Base-by-base conservation (phyloP, 2,888 invertebrate species). In the Stenotaenia linearis region DNA sequence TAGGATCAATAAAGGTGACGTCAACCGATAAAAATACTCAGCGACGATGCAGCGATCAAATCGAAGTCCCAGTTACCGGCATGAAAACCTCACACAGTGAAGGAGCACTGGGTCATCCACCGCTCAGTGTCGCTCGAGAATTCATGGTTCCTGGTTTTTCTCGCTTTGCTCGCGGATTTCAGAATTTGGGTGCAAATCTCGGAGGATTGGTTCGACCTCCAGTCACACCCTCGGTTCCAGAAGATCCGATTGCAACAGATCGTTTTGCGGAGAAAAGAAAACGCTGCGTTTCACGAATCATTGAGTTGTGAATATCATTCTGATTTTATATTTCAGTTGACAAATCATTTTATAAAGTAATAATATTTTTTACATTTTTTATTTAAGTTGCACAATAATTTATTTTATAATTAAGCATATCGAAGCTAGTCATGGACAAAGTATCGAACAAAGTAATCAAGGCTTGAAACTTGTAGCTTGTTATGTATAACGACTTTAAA, bases 151-250 rank as follows among this genome's bases (percentile, higher is more conserved):
- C 81, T 23, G 93, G 93, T 0, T 89, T 96, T 30, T 92, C 93
- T 0, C 95, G 94, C 85, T 87, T 96, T 76, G 95, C 95, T 0
- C 94, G 93, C 85, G 95, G 95, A 0, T 92, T 95, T 83, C 95
- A 95, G 86, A 92, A 90, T 84, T 88, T 95, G 78, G 92, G 95
- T 0, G 91, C 93, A 15, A 95, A 69, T 40, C 12, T 79, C 5
- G 50, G 79, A 18, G 75, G 40, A 1, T 40, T 75, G 21, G 45
- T 75, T 18, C 50, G 69, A 18, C 32, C 30, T 30, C 35, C 45
- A 9, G 50, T 25, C 15, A 28, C 69, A 69, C 69, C 69, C 28
- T 25, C 28, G 2, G 69, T 69, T 69, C 69, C 69, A 32, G 61
- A 78, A 21, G 61, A 30, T n/a, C 28, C 78, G 18, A 18, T 61